phyloP scores from a whole-genome alignment of 1,140 invertebrate genomes.

The Wiebesia pumilae region DNA sequence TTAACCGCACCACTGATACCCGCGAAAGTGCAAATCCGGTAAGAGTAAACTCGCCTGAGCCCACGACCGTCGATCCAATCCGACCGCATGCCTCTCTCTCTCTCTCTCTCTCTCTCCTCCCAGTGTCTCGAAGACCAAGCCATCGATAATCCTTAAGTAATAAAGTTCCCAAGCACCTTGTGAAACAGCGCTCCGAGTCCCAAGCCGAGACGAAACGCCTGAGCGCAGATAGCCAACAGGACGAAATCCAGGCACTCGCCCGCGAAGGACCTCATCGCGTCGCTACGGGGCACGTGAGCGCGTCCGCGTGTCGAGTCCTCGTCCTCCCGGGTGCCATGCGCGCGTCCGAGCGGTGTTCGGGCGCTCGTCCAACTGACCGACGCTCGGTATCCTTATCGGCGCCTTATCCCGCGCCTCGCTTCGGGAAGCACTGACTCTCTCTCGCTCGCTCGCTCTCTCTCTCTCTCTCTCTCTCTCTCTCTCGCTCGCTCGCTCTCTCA shows the following conservation, averaged over 20 bases:
- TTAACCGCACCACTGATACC: not conserved
- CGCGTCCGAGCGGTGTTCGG: constrained; percentile 22
- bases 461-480: constrained; percentile 18
- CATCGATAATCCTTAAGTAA: not conserved
- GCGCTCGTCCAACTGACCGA: constrained; percentile 46
- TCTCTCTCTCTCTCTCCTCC: not conserved
- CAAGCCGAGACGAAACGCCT: constrained; percentile 65
- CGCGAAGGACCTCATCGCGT: constrained; percentile 54
- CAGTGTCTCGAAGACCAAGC: not conserved
- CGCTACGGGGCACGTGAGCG: not conserved
- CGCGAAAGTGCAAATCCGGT: not conserved
- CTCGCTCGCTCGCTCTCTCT: not conserved
- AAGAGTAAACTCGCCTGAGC: too few species aligned
- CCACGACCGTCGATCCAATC: not conserved
- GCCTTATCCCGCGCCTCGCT: not conserved
- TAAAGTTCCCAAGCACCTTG: constrained; percentile 57
- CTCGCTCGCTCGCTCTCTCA: constrained; percentile 27
- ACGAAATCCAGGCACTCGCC: constrained; percentile 65
- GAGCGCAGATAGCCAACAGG: constrained; percentile 62
- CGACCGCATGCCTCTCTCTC: too few species aligned
- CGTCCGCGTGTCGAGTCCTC: not conserved
- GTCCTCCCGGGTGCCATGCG: constrained; percentile 30
- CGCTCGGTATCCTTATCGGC: not conserved
- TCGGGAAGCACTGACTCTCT: not conserved
- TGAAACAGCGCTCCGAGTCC: constrained; percentile 65